A percentile compares a stretch with the other conserved stretches of the same genome.
These are phyloP conservation scores for Luidia sarsii DNA, from an alignment of 53 echinoderm and acorn worm genomes.

Conservation along the genomic window DNA sequence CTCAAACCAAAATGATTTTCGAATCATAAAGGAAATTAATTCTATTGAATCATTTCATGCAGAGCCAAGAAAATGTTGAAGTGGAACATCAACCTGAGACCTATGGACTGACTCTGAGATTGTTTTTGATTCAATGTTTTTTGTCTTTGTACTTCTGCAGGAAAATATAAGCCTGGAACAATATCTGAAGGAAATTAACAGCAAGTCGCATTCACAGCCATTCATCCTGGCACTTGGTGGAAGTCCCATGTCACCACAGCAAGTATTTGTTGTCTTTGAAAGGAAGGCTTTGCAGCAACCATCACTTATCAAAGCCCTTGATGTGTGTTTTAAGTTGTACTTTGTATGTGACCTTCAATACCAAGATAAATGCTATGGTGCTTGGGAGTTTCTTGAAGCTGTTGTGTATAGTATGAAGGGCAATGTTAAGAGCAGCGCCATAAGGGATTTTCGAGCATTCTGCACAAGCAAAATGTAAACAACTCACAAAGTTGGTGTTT, in stretches of 20 bases:
- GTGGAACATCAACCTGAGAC: background rate
- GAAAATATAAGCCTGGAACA: constrained; percentile 20
- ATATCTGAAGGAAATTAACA: constrained; percentile 15
- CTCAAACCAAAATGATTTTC: no score
- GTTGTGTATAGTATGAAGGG: constrained; percentile 22
- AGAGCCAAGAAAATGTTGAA: background rate
- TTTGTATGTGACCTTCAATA: constrained; percentile 37
- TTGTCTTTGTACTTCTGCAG: background rate
- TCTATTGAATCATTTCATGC: background rate
- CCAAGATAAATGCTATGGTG: constrained; percentile 28
- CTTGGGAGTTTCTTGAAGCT: constrained; percentile 44
- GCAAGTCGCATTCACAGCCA: constrained; percentile 15
- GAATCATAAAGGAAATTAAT: no score
- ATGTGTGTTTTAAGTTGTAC: constrained; percentile 34
- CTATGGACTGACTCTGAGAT: background rate
- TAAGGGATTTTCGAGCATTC: constrained; percentile 19
- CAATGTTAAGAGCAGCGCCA: constrained; percentile 7
- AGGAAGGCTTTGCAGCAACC: constrained; percentile 11
- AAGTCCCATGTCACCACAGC: background rate
- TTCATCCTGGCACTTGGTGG: constrained; percentile 31
- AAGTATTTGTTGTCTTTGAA: constrained; percentile 22
- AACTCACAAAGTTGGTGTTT: no score
- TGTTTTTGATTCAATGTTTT: background rate
- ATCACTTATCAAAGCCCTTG: constrained; percentile 32
- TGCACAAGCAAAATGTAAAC: background rate